A percentile compares a stretch with the other conserved stretches of the same genome.
These are phyloP conservation scores for Goniozus legneri DNA, from an alignment of 1,140 invertebrate species.

Conservation along the genomic window DNA sequence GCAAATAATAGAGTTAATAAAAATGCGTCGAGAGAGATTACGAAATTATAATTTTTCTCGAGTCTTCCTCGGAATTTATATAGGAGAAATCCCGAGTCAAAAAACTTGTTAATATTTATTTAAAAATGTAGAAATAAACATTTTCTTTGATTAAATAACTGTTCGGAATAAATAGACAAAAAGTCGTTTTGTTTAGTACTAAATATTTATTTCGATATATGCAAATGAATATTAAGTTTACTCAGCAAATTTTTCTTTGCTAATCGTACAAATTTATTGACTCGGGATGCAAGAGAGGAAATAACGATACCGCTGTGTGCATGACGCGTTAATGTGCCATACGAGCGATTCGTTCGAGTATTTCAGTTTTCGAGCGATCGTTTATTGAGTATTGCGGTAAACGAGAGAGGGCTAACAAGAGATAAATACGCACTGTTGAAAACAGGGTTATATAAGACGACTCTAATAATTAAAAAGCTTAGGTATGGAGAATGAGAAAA, in stretches of 20 bases:
- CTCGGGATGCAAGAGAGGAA: too few relatives aligned
- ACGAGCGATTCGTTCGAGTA: background rate
- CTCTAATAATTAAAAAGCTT: constrained; percentile 35
- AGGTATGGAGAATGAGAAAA: constrained; percentile 41
- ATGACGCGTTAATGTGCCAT: background rate
- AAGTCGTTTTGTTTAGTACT: background rate
- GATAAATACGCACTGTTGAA: constrained; percentile 21
- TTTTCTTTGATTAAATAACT: background rate
- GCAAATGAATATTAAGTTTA: background rate
- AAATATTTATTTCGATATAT: background rate
- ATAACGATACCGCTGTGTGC: background rate
- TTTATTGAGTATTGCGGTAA: background rate
- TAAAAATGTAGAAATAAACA: too few relatives aligned
- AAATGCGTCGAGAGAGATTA: too few relatives aligned
- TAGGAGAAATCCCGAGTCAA: too few relatives aligned
- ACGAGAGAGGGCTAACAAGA: background rate
- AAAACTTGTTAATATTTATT: too few relatives aligned
- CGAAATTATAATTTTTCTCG: too few relatives aligned
- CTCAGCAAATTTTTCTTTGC: constrained; percentile 9
- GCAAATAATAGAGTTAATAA: too few relatives aligned
- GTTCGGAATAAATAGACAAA: constrained; percentile 5
- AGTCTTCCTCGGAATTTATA: constrained; percentile 21
- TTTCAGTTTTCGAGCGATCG: background rate
- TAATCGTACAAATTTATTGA: background rate
- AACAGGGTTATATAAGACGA: constrained; percentile 33